Percentiles rank a stretch among this genome's conserved stretches.
phyloP scores from a whole-genome alignment of 2,797 vertebrate genomes.

The Sebastes hubbsi region DNA sequence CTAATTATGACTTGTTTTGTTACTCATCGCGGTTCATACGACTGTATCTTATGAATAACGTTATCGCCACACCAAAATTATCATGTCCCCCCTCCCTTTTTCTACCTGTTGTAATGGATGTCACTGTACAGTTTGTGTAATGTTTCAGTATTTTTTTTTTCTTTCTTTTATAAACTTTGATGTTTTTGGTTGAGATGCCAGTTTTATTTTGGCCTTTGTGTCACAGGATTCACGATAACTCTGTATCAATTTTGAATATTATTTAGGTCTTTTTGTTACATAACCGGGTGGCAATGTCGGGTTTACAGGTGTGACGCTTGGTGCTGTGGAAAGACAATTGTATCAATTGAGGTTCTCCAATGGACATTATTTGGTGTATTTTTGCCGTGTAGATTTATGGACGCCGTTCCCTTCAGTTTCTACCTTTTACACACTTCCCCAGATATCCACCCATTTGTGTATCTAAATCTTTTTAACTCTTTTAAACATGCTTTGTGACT shows the following conservation, averaged over 20 bases:
- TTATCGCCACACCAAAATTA: constrained; percentile 84
- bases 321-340: constrained; percentile 71
- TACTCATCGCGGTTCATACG: constrained; percentile 77
- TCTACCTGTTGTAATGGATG: constrained; percentile 87
- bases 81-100: constrained; percentile 73
- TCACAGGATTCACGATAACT: constrained; percentile 72
- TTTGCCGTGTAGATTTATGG: background rate
- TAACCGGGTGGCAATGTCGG: constrained; percentile 70
- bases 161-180: constrained; percentile 78
- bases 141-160: constrained; percentile 81
- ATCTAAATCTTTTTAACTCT: background rate
- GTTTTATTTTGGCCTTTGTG: constrained; percentile 78
- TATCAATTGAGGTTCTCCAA: constrained; percentile 10
- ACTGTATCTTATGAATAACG: constrained; percentile 79
- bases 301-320: constrained; percentile 63
- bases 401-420: background rate
- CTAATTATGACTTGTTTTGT: constrained; percentile 75
- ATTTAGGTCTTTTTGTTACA: constrained; percentile 81
- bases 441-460: background rate
- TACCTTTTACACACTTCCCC: background rate
- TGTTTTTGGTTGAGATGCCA: constrained; percentile 73
- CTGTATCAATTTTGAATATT: constrained; percentile 76
- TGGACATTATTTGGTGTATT: background rate
- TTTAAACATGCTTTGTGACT: background rate
- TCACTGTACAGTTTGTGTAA: constrained; percentile 90